Evolutionary conservation across 2,113 vertebrate genomes (phyloP).

Genomic region (Eurystomus gularis): DNA sequence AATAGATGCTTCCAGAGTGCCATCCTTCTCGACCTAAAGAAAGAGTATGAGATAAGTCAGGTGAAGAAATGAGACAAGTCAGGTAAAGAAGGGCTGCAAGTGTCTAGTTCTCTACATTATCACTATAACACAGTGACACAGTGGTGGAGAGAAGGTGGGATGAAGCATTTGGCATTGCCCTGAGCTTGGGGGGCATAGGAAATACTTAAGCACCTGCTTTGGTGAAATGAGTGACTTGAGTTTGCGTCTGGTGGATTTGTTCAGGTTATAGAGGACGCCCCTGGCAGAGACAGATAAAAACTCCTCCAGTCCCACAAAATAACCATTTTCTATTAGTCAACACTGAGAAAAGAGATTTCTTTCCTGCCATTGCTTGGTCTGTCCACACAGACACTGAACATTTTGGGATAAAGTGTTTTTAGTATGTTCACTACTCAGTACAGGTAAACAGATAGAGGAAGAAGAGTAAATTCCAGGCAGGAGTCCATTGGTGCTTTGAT

Average conservation of each 20-base stretch:
- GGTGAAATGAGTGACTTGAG: background rate
- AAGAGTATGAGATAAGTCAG: background rate
- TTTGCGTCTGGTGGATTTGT: background rate
- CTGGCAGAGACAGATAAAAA: background rate
- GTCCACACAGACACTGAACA: background rate
- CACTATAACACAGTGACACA: rapidly evolving
- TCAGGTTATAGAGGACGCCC: background rate
- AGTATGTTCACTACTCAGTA: background rate
- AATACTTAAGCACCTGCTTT: background rate
- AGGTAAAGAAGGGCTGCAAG: background rate
- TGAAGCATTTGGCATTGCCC: background rate
- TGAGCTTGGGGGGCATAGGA: background rate
- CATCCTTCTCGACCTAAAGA: background rate
- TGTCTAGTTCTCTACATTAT: background rate
- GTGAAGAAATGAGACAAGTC: background rate
- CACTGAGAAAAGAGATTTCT: background rate
- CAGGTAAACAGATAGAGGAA: background rate
- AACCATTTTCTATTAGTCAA: background rate
- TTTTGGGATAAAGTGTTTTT: background rate
- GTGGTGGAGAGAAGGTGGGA: background rate
- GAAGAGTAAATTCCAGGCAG: background rate
- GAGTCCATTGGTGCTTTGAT: background rate
- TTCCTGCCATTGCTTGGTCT: background rate
- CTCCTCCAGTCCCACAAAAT: background rate
- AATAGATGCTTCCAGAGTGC: background rate